Evolutionary conservation across 2,797 vertebrate species (phyloP).

Genomic region (Lutjanus campechanus): DNA sequence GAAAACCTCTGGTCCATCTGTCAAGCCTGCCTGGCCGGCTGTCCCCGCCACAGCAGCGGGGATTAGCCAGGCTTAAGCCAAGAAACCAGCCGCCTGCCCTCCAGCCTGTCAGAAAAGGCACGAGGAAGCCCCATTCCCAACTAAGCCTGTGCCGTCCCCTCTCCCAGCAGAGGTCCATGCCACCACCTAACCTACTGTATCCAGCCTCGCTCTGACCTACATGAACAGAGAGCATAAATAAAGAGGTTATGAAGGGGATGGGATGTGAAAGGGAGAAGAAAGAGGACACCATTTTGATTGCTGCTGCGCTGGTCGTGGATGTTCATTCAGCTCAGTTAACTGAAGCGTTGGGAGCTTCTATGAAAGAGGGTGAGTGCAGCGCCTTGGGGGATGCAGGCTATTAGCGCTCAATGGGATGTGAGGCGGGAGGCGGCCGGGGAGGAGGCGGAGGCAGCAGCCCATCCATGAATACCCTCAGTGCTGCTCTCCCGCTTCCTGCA

Average conservation of each 20-base stretch:
- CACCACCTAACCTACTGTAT: conserved; percentile 44
- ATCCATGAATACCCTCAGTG: conserved; percentile 82
- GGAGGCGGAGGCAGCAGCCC: conserved; percentile 73
- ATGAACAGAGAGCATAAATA: conserved; percentile 49
- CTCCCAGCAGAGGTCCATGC: conserved; percentile 50
- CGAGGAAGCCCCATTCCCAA: conserved; percentile 57
- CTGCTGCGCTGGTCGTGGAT: conserved; percentile 51
- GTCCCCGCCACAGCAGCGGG: conserved; percentile 62
- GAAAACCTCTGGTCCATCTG: conserved; percentile 80
- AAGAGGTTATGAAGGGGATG: conserved; percentile 46
- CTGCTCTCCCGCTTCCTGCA: conserved; percentile 83
- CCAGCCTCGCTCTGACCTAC: conserved; percentile 61
- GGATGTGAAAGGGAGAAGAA: conserved; percentile 48
- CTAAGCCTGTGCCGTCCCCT: conserved; percentile 50
- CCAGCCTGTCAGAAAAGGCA: conserved; percentile 57
- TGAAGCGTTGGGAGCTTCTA: conserved; percentile 65
- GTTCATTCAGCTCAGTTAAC: conserved; percentile 75
- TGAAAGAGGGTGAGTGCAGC: conserved; percentile 76
- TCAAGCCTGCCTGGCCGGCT: conserved; percentile 56
- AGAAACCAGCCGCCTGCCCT: conserved; percentile 68
- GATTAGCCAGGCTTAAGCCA: conserved; percentile 79
- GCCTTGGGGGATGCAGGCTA: conserved; percentile 79
- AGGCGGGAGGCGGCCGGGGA: conserved; percentile 70
- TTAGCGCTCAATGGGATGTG: conserved; percentile 83
- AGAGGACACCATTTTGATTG: conserved; percentile 65